A percentile compares a stretch with the other conserved stretches of the same genome.
Evolutionary conservation across 1,140 invertebrate species (phyloP).

Genomic region (Ips nitidus): DNA sequence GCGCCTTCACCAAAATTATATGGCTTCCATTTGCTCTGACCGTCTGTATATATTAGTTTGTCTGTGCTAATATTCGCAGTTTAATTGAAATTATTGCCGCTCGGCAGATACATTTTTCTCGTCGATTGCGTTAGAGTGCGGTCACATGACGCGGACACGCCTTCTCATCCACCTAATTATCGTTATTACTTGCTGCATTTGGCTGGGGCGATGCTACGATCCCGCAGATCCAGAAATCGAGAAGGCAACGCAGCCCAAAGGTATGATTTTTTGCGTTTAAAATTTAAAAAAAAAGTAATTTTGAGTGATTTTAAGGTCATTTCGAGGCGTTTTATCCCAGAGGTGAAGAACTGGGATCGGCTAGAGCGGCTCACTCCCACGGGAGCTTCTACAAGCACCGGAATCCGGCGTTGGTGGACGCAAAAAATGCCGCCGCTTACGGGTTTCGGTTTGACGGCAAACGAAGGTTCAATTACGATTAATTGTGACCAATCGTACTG

Average conservation of each 20-base stretch:
- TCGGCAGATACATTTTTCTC: neutral
- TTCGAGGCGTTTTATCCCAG: conserved; percentile 83
- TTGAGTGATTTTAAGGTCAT: conserved; percentile 43
- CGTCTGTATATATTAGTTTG: too few relatives aligned
- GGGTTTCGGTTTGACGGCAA: conserved; percentile 81
- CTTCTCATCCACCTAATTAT: neutral
- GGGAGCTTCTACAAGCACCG: conserved; percentile 80
- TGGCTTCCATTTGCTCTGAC: too few relatives aligned
- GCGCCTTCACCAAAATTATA: too few relatives aligned
- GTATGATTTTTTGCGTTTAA: conserved; percentile 45
- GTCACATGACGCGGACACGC: neutral
- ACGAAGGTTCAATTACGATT: conserved; percentile 76
- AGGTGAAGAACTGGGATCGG: conserved; percentile 71
- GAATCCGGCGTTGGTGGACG: conserved; percentile 78
- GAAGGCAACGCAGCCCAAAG: conserved; percentile 66
- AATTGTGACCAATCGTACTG: too few relatives aligned
- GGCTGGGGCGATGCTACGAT: conserved; percentile 60
- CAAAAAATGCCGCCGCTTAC: conserved; percentile 79
- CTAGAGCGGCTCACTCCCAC: conserved; percentile 75
- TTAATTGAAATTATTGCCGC: neutral
- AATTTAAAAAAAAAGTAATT: too few relatives aligned
- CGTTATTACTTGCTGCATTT: neutral
- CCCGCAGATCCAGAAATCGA: conserved; percentile 67
- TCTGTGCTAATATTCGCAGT: neutral
- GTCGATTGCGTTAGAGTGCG: neutral